Conservation (phyloP, 2,888 invertebrate genomes). For the Aspidiotus destructor region DNA sequence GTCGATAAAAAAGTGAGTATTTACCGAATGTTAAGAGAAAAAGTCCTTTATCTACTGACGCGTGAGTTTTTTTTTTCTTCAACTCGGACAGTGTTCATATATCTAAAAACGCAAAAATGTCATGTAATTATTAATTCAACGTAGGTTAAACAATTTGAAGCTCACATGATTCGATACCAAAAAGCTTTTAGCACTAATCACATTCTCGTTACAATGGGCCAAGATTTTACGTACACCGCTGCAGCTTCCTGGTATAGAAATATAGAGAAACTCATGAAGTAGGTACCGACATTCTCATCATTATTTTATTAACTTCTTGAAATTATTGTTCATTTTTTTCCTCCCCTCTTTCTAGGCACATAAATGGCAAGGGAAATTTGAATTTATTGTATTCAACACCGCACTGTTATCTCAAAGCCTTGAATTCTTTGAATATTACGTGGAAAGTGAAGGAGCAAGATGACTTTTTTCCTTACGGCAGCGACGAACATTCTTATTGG, state of each 20-base stretch:
- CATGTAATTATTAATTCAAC: no score
- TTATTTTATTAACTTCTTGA: no score
- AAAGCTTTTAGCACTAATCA: slow-evolving; percentile 48
- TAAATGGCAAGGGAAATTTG: slow-evolving; percentile 44
- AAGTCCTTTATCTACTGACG: no score
- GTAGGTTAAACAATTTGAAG: slow-evolving; percentile 38
- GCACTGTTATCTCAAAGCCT: slow-evolving; percentile 51
- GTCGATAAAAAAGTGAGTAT: slow-evolving; percentile 49
- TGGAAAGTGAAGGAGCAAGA: slow-evolving; percentile 46
- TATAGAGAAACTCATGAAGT: slow-evolving; percentile 48
- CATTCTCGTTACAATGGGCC: slow-evolving; percentile 56
- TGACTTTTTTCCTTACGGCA: slow-evolving; percentile 60
- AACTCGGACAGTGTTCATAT: no score
- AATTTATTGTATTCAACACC: slow-evolving; percentile 56
- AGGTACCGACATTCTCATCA: slow-evolving; percentile 23
- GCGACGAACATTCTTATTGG: slow-evolving; percentile 58
- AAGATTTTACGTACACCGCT: slow-evolving; percentile 54
- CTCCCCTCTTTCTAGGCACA: slow-evolving; percentile 37
- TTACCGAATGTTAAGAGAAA: background rate
- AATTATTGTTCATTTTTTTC: no score
- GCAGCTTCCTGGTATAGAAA: slow-evolving; percentile 52
- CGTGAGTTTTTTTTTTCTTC: no score
- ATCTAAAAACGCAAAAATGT: no score
- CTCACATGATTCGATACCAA: slow-evolving; percentile 41
- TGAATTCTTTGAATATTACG: slow-evolving; percentile 43